phyloP scores from a whole-genome alignment of 2,113 vertebrate species.

The Thermophis baileyi region DNA sequence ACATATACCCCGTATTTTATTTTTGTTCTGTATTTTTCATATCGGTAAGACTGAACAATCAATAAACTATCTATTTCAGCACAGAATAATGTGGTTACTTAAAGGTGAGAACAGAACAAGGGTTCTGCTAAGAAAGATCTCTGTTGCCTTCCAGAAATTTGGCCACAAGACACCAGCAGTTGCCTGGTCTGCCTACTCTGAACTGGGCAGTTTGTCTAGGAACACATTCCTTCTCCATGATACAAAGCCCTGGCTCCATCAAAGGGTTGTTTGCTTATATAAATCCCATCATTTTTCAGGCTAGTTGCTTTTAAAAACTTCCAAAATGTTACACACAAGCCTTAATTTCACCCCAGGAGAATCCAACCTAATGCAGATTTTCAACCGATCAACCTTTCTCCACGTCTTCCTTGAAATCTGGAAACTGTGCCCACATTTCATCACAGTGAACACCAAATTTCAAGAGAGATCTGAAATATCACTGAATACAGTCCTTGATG shows the following conservation, averaged over 20 bases:
- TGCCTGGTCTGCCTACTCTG: conserved; percentile 45
- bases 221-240: conserved; percentile 64
- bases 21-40: background rate
- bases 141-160: rapidly evolving
- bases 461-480: background rate
- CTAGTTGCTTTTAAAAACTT: background rate
- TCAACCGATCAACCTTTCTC: background rate
- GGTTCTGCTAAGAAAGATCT: background rate
- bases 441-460: background rate
- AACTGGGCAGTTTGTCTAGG: conserved; percentile 54
- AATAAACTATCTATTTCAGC: background rate
- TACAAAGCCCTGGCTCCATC: conserved; percentile 53
- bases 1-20: background rate
- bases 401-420: background rate
- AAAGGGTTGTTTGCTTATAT: conserved; percentile 17
- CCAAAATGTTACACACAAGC: conserved; percentile 2
- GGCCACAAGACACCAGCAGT: conserved; percentile 39
- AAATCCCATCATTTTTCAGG: conserved; percentile 31
- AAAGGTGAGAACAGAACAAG: background rate
- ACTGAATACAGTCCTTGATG: no score
- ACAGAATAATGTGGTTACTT: background rate
- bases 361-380: background rate
- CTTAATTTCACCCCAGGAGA: background rate
- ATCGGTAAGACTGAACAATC: background rate
- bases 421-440: background rate